Conservation (phyloP, 2,797 vertebrate species). For the Tarsius wallacei region DNA sequence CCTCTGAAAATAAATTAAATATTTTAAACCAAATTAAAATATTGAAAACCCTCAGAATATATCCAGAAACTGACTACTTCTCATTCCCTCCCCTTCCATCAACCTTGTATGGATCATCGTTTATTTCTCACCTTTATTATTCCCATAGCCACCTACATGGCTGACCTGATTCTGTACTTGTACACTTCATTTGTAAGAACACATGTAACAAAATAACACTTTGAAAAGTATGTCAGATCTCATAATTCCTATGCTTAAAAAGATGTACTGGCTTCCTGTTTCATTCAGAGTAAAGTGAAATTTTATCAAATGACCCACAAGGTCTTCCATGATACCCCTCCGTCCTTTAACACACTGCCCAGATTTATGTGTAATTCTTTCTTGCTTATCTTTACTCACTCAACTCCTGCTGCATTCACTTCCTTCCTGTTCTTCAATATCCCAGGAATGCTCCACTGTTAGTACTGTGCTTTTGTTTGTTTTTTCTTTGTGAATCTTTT, state of each 20-base stretch:
- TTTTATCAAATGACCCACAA: background rate
- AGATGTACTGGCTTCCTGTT: background rate
- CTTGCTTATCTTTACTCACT: background rate
- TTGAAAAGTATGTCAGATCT: background rate
- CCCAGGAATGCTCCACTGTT: background rate
- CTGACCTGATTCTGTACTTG: background rate
- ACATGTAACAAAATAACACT: background rate
- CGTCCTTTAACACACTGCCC: no score
- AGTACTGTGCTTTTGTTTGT: background rate
- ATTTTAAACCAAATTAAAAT: constrained; percentile 11
- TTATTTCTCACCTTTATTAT: background rate
- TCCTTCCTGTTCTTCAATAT: background rate
- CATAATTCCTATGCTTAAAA: background rate
- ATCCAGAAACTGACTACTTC: background rate
- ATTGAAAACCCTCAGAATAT: background rate
- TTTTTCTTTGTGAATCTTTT: no score
- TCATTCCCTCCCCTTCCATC: background rate
- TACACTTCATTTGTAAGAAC: background rate
- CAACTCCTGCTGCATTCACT: background rate
- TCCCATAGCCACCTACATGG: background rate
- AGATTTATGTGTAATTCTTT: background rate
- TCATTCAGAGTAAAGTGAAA: background rate
- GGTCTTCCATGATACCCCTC: background rate
- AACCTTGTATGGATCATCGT: background rate
- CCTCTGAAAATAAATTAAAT: background rate